A percentile compares a stretch with the other conserved stretches of the same genome.
phyloP scores from a whole-genome alignment of 2,888 invertebrate species.

The Dasysyrphus albostriatus region DNA sequence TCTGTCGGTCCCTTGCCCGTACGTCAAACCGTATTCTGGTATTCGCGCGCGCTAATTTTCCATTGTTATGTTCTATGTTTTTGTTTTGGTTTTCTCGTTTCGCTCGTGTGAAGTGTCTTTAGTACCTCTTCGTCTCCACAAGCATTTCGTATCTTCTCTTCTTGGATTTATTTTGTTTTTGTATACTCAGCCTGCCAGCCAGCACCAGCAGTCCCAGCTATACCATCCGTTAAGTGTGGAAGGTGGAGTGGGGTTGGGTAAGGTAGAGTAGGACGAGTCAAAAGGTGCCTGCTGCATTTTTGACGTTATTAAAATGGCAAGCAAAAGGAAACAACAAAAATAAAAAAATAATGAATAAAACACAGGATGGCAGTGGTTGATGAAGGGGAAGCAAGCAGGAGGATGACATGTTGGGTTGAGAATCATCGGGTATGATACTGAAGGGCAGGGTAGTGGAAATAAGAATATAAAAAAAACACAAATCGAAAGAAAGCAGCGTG shows the following conservation, averaged over 20 bases:
- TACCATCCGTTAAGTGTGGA: conserved; percentile 43
- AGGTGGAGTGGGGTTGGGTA: conserved; percentile 34
- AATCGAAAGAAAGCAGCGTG: conserved; percentile 72
- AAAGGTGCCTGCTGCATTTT: conserved; percentile 71
- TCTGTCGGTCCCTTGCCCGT: not conserved
- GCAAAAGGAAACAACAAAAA: conserved; percentile 67
- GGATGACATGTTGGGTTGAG: not conserved
- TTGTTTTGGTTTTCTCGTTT: conserved; percentile 72
- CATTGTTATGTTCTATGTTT: conserved; percentile 74
- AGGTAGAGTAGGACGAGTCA: conserved; percentile 35
- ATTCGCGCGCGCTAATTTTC: conserved; percentile 76
- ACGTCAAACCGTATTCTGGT: conserved; percentile 24
- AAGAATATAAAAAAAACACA: conserved; percentile 14
- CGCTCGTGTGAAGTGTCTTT: conserved; percentile 40
- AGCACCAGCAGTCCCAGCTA: not conserved
- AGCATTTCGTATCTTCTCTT: conserved; percentile 43
- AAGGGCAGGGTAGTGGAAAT: not conserved
- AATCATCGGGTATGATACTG: not conserved
- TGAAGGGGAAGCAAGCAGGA: conserved; percentile 3
- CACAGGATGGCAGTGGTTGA: conserved; percentile 25
- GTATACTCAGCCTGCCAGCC: conserved; percentile 41
- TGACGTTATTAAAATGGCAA: conserved; percentile 76
- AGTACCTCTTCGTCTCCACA: not conserved
- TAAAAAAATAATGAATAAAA: conserved; percentile 70
- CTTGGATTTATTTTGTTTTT: conserved; percentile 47